phyloP scores from a whole-genome alignment of 2,113 vertebrate genomes.

The Lagopus muta region DNA sequence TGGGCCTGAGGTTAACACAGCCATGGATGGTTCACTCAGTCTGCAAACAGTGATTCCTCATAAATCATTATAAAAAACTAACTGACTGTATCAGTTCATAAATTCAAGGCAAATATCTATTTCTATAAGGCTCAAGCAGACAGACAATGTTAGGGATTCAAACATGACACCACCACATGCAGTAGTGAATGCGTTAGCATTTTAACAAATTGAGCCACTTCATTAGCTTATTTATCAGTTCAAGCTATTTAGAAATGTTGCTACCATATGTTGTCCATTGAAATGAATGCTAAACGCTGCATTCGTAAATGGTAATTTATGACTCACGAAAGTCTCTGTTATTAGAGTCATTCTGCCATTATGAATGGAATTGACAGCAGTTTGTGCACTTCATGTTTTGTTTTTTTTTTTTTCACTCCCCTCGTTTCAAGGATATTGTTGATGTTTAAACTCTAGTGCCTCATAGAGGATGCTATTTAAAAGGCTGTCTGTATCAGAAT shows the following conservation, averaged over 20 bases:
- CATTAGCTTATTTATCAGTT: slow-evolving; percentile 82
- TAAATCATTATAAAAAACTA: slow-evolving; percentile 75
- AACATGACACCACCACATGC: slow-evolving; percentile 63
- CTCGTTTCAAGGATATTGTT: slow-evolving; percentile 72
- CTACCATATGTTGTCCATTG: slow-evolving; percentile 81
- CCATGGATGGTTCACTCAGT: slow-evolving; percentile 59
- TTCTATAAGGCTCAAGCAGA: slow-evolving; percentile 59
- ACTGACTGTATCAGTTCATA: slow-evolving; percentile 64
- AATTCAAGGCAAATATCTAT: slow-evolving; percentile 60
- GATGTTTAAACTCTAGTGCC: slow-evolving; percentile 74
- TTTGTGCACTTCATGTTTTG: slow-evolving; percentile 68
- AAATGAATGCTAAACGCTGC: slow-evolving; percentile 78
- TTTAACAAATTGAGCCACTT: slow-evolving; percentile 82
- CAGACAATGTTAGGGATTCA: slow-evolving; percentile 61
- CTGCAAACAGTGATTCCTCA: slow-evolving; percentile 12
- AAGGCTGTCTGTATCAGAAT: slow-evolving; percentile 51
- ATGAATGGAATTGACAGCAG: slow-evolving; percentile 80
- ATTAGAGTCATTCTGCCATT: slow-evolving; percentile 82
- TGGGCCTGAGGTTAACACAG: background rate
- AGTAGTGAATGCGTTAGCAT: slow-evolving; percentile 76
- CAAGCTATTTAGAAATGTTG: slow-evolving; percentile 80
- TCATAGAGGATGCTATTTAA: slow-evolving; percentile 74
- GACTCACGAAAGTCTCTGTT: slow-evolving; percentile 80
- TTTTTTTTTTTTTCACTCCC: slow-evolving; percentile 18
- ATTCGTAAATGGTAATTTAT: slow-evolving; percentile 85